Percentiles rank a stretch among this genome's conserved stretches.
These are phyloP conservation scores for Patiria pectinifera DNA, from an alignment of 53 echinoderm and acorn worm genomes.

Conservation along the genomic window DNA sequence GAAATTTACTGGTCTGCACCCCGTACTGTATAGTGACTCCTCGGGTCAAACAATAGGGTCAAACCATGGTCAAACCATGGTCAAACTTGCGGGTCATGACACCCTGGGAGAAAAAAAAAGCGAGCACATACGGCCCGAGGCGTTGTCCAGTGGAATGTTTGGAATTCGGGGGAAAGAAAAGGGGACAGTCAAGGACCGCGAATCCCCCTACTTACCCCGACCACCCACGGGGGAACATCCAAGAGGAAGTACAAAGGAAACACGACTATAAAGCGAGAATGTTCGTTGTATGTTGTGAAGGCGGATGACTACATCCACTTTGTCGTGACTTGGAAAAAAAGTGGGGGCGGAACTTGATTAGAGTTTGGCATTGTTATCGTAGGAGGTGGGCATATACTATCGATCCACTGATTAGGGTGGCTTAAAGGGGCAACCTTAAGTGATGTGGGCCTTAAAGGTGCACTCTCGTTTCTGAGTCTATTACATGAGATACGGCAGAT, in stretches of 20 bases:
- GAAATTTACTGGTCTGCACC: too few relatives aligned
- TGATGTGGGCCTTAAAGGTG: background rate
- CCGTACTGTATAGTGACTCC: too few relatives aligned
- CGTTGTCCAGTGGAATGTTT: slow-evolving; percentile 52
- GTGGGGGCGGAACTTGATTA: background rate
- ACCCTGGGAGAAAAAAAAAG: background rate
- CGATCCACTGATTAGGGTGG: background rate
- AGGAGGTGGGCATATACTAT: background rate
- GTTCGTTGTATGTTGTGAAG: background rate
- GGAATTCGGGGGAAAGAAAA: slow-evolving; percentile 26
- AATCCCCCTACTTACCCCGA: slow-evolving; percentile 18
- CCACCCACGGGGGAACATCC: slow-evolving; percentile 48
- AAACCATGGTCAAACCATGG: background rate
- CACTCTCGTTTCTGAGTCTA: background rate
- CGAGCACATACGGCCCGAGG: slow-evolving; percentile 1
- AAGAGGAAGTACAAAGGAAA: background rate
- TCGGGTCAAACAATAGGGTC: too few relatives aligned
- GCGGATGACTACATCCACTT: background rate
- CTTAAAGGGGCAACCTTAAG: background rate
- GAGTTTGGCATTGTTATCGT: background rate
- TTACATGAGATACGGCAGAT: too few relatives aligned
- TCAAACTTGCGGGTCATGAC: background rate
- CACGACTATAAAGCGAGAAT: background rate
- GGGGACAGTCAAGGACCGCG: background rate
- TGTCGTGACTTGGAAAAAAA: background rate